Percentiles rank a stretch among this genome's conserved stretches.
phyloP scores from a whole-genome alignment of 2,113 vertebrate genomes.

The Myrmecophaga tridactyla region DNA sequence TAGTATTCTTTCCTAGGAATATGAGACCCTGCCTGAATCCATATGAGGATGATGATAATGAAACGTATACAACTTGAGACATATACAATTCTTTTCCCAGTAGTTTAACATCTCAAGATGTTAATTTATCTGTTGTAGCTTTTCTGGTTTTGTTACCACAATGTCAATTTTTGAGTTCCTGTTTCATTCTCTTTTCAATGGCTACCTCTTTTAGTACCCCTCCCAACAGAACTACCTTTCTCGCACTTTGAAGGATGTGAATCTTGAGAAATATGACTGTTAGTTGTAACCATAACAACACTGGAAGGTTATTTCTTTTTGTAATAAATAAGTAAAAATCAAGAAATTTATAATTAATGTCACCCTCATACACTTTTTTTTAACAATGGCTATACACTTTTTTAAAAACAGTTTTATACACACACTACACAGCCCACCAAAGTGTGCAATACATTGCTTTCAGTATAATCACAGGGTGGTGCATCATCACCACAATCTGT shows the following conservation, averaged over 20 bases:
- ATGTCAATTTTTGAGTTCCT: neutral
- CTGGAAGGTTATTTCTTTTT: constrained; percentile 17
- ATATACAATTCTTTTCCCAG: neutral
- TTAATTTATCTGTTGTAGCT: neutral
- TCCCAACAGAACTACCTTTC: neutral
- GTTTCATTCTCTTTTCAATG: neutral
- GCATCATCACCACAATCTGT: no score
- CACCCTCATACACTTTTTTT: neutral
- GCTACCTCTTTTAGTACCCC: neutral
- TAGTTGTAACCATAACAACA: neutral
- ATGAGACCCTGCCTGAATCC: neutral
- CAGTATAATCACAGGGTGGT: no score
- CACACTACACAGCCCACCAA: no score
- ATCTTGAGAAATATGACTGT: neutral
- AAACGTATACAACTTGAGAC: neutral
- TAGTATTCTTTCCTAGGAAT: neutral
- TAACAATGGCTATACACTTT: no score
- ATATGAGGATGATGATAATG: neutral
- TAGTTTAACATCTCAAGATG: neutral
- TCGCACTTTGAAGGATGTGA: neutral
- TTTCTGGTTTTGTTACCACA: neutral
- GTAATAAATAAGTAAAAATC: neutral
- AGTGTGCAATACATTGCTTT: no score
- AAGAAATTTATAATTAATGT: neutral
- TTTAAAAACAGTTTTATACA: no score